Base-by-base conservation (phyloP, 2,888 invertebrate species). In the Pterostichus madidus region DNA sequence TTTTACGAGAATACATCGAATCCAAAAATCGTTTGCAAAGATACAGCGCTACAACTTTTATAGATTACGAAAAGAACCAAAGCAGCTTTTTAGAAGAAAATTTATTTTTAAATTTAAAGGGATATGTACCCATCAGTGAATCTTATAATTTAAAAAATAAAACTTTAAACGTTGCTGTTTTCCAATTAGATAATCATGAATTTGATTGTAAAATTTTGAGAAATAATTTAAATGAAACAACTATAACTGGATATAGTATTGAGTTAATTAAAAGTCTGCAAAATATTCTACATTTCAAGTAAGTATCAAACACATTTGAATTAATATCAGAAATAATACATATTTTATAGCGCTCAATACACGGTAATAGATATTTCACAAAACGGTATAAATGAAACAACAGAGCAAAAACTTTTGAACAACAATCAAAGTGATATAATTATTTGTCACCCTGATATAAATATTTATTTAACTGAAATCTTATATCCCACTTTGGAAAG, bases 371-470 rank as follows among this genome's bases (percentile, higher is more conserved):
- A 82, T 32, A 52, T 39, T 39, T 59, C 31, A 24, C 17, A 59
- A 7, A 59, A 31, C 8, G 8, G 11, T 24, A 59, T 24, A 59
- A 80, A 81, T 75, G 31, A 59, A 49, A 52, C 76, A 5, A 7
- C 49, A n/a, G 76, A 77, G 77, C 35, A 39, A 68, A 32, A 31
- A 39, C 35, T 83, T 10, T 83, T 83, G 53, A 76, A 76, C 13
- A 77, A 83, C n/a, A 64, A 83, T 64, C 52, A 46, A 35, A 52
- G 61, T 52, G 77, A 83, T 83, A 77, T 83, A 64, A 83, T 83
- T 52, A 11, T 83, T 3, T 83, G 83, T 44, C 77, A 76, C 53
- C 77, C 83, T 10, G 53, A 83, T 32, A 83, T 75, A 31, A 77
- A 83, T 68, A 83, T 15, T 64, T 73, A 64, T 46, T 64, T 77